Base-by-base conservation (phyloP, 1,140 invertebrate species). In the Aphaenogaster ashmeadi region DNA sequence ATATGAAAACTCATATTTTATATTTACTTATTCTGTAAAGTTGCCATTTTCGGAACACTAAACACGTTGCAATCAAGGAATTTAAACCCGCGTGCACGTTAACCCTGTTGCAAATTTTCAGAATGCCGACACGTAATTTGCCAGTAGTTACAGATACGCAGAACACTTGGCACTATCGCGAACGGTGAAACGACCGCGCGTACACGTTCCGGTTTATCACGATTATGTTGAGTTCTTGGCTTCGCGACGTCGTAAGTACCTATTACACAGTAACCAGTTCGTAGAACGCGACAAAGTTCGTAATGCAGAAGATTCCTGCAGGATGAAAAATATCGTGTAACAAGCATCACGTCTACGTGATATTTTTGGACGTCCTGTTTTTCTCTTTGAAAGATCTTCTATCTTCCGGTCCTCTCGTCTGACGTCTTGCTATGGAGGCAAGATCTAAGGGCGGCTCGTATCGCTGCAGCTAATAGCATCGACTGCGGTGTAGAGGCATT, bases 381-480 rank as follows among this genome's bases (percentile, higher is more conserved):
- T 27, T 18, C 41, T 72, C 15, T 18, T 71, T 58, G 9, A 69
- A 47, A 3, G 7, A 56, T 6, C 0, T 18, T 7, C 50, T 18
- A 21, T 52, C 15, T 66, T 79, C 54, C n/a, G 8, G 15, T 11
- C 36, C 64, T 60, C 41, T 54, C 27, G 11, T 33, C 27, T 21
- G 27, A 38, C 41, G 36, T 36, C 54, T 83, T 18, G 15, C 15
- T 36, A 52, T 77, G 50, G 21, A 74, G 66, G 8, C 60, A 8
- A 44, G 56, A 74, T 21, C 36, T 62, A 78, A 58, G 13, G 56
- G 77, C 79, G 78, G 81, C 87, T 88, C 74, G 54, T 60, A 75
- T 72, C 21, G 79, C 50, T 69, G 81, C 64, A 79, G 36, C 74
- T 89, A 92, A 90, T 90, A 89, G 91, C 91, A 93, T 93, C 88